Percentiles rank a stretch among this genome's conserved stretches.
These are phyloP conservation scores for Pteruthius melanotis DNA, from an alignment of 2,113 vertebrate genomes.

Conservation along the genomic window DNA sequence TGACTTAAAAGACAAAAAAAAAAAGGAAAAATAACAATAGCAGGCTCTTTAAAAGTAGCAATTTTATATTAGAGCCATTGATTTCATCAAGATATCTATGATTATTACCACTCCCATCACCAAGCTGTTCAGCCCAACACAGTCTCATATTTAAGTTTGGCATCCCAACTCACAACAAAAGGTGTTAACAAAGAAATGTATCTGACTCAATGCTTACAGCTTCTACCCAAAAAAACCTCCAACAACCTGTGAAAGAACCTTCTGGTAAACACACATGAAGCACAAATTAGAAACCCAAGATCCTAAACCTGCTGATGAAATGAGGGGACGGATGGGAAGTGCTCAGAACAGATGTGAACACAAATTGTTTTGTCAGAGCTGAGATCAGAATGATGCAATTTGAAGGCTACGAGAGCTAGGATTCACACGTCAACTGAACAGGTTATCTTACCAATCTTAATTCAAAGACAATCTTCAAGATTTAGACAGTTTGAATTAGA, in stretches of 20 bases:
- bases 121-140: constrained; percentile 59
- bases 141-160: constrained; percentile 59
- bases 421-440: not conserved
- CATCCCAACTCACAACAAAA: constrained; percentile 50
- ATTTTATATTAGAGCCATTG: constrained; percentile 74
- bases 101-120: constrained; percentile 68
- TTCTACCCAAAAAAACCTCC: not conserved
- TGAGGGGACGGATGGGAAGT: not conserved
- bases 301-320: not conserved
- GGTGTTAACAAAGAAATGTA: not conserved
- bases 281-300: not conserved
- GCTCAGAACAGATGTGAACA: not conserved
- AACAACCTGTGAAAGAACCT: not conserved
- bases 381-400: not conserved
- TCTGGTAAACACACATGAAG: not conserved
- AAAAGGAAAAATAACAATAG: constrained; percentile 70
- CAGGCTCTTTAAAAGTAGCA: constrained; percentile 65
- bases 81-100: constrained; percentile 70
- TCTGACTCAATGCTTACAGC: not conserved
- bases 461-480: not conserved
- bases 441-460: not conserved
- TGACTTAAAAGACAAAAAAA: constrained; percentile 71
- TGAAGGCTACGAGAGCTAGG: not conserved
- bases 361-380: not conserved
- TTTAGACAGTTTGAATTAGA: not conserved